Evolutionary conservation across 2,888 invertebrate species (phyloP).

Genomic region (Elmis aenea): DNA sequence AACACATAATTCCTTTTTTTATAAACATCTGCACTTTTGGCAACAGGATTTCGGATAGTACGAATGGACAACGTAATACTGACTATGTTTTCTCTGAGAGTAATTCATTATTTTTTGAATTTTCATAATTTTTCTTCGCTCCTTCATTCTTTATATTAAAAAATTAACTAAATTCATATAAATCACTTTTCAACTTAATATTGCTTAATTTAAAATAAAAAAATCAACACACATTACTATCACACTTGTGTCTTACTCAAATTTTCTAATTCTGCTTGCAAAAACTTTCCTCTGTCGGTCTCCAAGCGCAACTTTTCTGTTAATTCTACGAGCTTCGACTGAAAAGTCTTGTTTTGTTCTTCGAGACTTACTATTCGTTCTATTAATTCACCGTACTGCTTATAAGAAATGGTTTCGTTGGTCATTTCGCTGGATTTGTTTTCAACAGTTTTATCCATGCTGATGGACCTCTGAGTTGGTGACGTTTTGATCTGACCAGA

Average conservation of each 20-base stretch:
- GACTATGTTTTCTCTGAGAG: too few relatives aligned
- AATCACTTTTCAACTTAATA: too few relatives aligned
- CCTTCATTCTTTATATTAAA: too few relatives aligned
- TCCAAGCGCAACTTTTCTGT: constrained; percentile 58
- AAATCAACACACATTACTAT: too few relatives aligned
- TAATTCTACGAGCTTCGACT: constrained; percentile 61
- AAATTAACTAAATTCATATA: too few relatives aligned
- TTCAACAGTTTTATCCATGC: constrained; percentile 14
- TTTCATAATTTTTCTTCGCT: too few relatives aligned
- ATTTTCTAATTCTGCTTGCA: constrained; percentile 65
- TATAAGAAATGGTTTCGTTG: constrained; percentile 24
- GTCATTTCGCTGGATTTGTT: constrained; percentile 6
- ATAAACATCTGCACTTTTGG: too few relatives aligned
- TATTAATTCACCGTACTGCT: constrained; percentile 40
- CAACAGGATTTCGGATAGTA: too few relatives aligned
- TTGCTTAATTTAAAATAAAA: too few relatives aligned
- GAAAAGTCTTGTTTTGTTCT: constrained; percentile 55
- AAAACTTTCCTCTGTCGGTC: constrained; percentile 56
- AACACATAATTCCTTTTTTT: too few relatives aligned
- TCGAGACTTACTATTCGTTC: constrained; percentile 54
- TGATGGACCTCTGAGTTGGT: constrained; percentile 16
- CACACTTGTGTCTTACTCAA: constrained; percentile 64
- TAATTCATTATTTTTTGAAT: too few relatives aligned
- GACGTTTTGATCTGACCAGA: constrained; percentile 11
- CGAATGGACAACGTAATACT: too few relatives aligned